A percentile compares a stretch with the other conserved stretches of the same genome.
These are phyloP conservation scores for Sarcophaga caerulescens DNA, from an alignment of 2,888 invertebrate genomes.

Conservation along the genomic window DNA sequence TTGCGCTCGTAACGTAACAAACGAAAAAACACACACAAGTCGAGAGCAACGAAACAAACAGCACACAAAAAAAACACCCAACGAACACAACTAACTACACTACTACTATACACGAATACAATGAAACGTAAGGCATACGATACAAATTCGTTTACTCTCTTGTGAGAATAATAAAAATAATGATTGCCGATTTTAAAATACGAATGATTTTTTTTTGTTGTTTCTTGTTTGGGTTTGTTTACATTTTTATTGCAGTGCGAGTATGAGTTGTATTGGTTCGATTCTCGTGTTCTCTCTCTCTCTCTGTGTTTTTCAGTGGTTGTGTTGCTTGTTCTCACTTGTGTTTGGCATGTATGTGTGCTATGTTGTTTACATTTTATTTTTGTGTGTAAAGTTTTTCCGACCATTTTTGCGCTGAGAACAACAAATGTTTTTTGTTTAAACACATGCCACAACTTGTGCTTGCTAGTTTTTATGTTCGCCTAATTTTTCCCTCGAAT, in stretches of 20 bases:
- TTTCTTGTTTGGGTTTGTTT: background rate
- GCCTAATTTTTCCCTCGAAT: slow-evolving; percentile 80
- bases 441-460: slow-evolving; percentile 36
- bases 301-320: background rate
- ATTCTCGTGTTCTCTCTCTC: no score
- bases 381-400: slow-evolving; percentile 54
- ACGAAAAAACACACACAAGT: background rate
- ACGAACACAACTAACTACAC: slow-evolving; percentile 1
- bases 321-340: background rate
- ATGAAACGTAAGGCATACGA: background rate
- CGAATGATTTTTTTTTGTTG: no score
- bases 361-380: slow-evolving; percentile 9
- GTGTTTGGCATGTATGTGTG: slow-evolving; percentile 41
- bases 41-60: background rate
- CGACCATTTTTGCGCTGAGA: slow-evolving; percentile 35
- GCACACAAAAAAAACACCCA: background rate
- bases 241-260: background rate
- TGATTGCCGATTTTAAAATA: no score
- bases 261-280: no score
- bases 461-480: slow-evolving; percentile 73
- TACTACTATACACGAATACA: background rate
- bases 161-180: slow-evolving; percentile 24
- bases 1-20: slow-evolving; percentile 71
- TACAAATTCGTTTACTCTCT: background rate
- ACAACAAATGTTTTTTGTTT: slow-evolving; percentile 56